Evolutionary conservation across 2,888 invertebrate species (phyloP).

Genomic region (Deilephila elpenor): DNA sequence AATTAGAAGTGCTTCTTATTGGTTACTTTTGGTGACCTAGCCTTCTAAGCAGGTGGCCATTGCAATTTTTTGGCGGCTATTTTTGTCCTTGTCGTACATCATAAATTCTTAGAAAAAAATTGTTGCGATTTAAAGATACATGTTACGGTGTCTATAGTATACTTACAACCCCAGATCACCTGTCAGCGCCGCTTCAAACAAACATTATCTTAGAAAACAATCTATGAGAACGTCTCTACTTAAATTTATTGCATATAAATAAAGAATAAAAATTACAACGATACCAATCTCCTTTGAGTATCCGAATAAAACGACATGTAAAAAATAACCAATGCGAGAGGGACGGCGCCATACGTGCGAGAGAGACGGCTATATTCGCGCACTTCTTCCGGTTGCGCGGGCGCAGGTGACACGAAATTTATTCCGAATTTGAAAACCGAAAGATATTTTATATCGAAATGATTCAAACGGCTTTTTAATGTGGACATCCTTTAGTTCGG

Average conservation of each 20-base stretch:
- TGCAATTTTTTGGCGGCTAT: too few relatives aligned
- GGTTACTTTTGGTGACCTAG: too few relatives aligned
- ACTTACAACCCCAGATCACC: conserved; percentile 54
- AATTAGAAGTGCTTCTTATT: not conserved
- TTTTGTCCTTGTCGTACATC: not conserved
- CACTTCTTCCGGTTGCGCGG: conserved; percentile 80
- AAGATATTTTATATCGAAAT: conserved; percentile 80
- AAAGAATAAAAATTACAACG: conserved; percentile 78
- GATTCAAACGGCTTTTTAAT: conserved; percentile 84
- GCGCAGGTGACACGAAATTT: conserved; percentile 84
- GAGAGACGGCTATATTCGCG: conserved; percentile 47
- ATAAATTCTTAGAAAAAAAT: not conserved
- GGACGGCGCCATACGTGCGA: conserved; percentile 55
- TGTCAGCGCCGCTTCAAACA: conserved; percentile 65
- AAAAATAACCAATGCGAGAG: conserved; percentile 52
- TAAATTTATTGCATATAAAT: conserved; percentile 82
- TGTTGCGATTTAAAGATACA: not conserved
- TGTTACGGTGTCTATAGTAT: not conserved
- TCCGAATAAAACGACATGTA: conserved; percentile 71
- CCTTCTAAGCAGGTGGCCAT: too few relatives aligned
- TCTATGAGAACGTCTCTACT: conserved; percentile 67
- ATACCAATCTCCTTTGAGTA: conserved; percentile 71
- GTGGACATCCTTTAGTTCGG: conserved; percentile 80
- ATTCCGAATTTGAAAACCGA: conserved; percentile 84
- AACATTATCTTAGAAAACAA: conserved; percentile 65